Evolutionary conservation across 2,797 vertebrate species (phyloP), one percentile per base, ranked within the genome.

Genomic region (Sciurus carolinensis): DNA sequence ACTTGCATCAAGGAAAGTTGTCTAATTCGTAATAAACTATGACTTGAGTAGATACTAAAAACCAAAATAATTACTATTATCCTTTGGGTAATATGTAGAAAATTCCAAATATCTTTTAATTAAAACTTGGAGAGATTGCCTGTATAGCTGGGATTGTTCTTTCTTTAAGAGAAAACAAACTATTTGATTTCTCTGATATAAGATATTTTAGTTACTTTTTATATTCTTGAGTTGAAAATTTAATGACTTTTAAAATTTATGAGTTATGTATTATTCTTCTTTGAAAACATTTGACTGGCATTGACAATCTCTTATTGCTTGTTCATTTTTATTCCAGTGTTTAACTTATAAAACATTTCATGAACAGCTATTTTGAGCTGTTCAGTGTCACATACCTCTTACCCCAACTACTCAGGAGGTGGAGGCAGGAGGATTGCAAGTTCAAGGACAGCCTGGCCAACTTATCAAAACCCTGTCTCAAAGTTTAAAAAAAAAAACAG

Each of bases 301-400:
- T 50, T 94, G 42, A n/a, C 15, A 69, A 26, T 80, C 33, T 94
- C 39, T 54, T 57, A 24, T 39, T n/a, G 28, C 6, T 13, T 20
- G 5, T 2, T 85, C 39, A 90, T 52, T 83, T 92, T 86, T 36
- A 84, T 42, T 86, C 62, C n/a, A n/a, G 2, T 87, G 62, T 66
- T 94, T 92, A 13, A 18, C 42, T 92, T 95, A 79, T 39, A 44
- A 77, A 90, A 72, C 17, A 89, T 79, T 86, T 90, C 82, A 28
- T 90, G 50, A 12, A 77, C 62, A 87, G n/a, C 28, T 87, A 82
- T n/a, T n/a, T 67, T 17, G 33, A 67, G 20, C 15, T n/a, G 33
- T 67, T 15, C 5, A 17, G 20, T 67, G 33, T 33, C 6, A n/a
- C 15, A 67, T 12, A 17, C 33, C 66, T 67, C 14, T n/a, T 15